Base-by-base conservation (phyloP, 1,140 invertebrate species). In the Lepidurus couesii region DNA sequence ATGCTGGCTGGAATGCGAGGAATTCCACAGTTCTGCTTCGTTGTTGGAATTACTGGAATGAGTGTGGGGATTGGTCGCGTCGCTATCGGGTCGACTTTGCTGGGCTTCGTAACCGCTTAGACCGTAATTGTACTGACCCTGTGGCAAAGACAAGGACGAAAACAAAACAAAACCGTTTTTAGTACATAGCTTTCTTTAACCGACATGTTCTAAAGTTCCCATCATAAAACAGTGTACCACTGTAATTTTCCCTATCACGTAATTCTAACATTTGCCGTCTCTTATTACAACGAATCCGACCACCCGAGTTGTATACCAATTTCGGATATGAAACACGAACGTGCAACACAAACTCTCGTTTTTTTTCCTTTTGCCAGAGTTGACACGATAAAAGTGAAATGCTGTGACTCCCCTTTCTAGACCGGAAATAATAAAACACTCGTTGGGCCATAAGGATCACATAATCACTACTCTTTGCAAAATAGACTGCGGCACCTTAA, bases 81-180 rank as follows among this genome's bases (percentile, higher is more conserved):
- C 53, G 42, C 43, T 34, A 74, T 74, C 78, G 43, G 73, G 44
- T 13, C 78, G 73, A 21, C 34, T 42, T 43, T 79, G 78, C n/a
- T 79, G 78, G 4, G 78, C 78, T 34, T 79, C 78, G 78, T 79
- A 79, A n/a, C 78, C 78, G 73, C 78, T 75, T 74, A 79, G 42
- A 75, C 78, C 75, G n/a, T 74, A 79, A 44, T 43, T 74, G 73
- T 79, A 79, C 44, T 79, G 78, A 47, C 73, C 78, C 78, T 79
- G n/a, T 43, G n/a, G 24, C 9, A 42, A n/a, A 45, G 10, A 76
- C 0, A 42, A 42, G 9, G 4, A 42, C 8, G 42, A 78, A 73
- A 74, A 78, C 7, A 13, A 53, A 21, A 77, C 16, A 47, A 77
- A 24, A 47, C 21, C 53, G 21, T 21, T 65, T 65, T 65, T n/a